Base-by-base conservation (phyloP, 2,888 invertebrate genomes). In the Agyllia agylla region DNA sequence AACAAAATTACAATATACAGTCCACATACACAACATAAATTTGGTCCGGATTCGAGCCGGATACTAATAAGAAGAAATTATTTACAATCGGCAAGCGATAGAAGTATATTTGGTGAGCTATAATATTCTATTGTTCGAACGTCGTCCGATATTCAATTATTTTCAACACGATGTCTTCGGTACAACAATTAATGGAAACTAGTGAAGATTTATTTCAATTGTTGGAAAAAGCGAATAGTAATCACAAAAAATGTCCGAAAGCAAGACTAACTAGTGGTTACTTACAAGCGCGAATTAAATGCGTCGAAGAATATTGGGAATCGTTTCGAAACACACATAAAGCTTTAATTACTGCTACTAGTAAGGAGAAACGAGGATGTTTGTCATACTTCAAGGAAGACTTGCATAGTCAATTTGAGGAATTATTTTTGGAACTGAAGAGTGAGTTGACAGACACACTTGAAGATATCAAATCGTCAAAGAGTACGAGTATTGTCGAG, bases 231-330 rank as follows among this genome's bases (percentile, higher is more conserved):
- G 64, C 64, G 1, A 24, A 13, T 64, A 64, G 13, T 24, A 64
- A 64, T 64, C 24, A 64, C 13, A 84, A 75, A 24, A 75, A 84
- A 42, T 84, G 42, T 75, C 75, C 84, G 9, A 75, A 38, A 30
- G 13, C 30, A 42, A 17, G 84, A 49, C 31, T 84, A 20, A 84
- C 84, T 1, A 30, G 13, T 2, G 84, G 84, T n/a, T 84, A 84
- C 20, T 31, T 84, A 42, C 42, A 75, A 42, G 13, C 75, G n/a
- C 75, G 42, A 84, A 42, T 75, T 6, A 75, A 84, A 75, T 17
- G 73, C 24, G 20, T 84, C 11, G 84, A 84, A 35, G 84, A 84
- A 38, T 84, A 84, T 75, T 75, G 84, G 84, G 57, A 81, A 9
- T 57, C 57, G 11, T 81, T 81, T 64, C 30, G 33, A 64, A 20